Base-by-base conservation (phyloP, 1,140 invertebrate genomes). In the Cydia splendana region DNA sequence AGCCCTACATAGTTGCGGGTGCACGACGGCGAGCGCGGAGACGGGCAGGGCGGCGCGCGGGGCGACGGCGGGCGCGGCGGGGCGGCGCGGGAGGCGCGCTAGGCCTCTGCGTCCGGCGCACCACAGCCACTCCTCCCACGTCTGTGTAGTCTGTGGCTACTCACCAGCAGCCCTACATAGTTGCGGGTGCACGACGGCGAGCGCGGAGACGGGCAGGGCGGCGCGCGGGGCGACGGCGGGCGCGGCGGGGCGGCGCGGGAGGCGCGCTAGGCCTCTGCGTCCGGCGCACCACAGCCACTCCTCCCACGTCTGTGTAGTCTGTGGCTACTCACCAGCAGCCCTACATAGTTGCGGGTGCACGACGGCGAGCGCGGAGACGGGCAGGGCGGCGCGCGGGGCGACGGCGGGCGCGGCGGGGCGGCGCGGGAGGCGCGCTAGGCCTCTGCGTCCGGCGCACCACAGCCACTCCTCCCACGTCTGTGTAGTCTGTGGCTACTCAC, bases 51-150 rank as follows among this genome's bases (percentile, higher is more conserved):
- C 34, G 57, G 75, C 57, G 76, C 74, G 48, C 4, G 78, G 73
- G 48, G 69, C 65, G 73, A 71, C 38, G 18, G 24, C 48, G 38
- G 30, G 42, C 9, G 71, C 71, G 24, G 42, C 48, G 20, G 28
- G 24, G 76, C 87, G 85, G 9, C 85, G 81, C 76, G 82, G 76
- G 77, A 88, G 75, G 7, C 84, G 79, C 73, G 75, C 51, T 76
- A 87, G 75, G 0, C 84, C 88, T 71, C 85, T 84, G 57, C 78
- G 34, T 20, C 77, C 53, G 9, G 75, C 87, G 81, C 88, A 88
- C 85, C 85, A 87, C 81, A 87, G 74, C 82, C 82, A 83, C 77
- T n/a, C n/a, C n/a, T n/a, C n/a, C n/a, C n/a, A n/a, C n/a, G n/a
- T n/a, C n/a, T n/a, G n/a, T n/a, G n/a, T n/a, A n/a, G n/a, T n/a